Percentiles rank a stretch among this genome's conserved stretches.
Evolutionary conservation across 2,797 vertebrate species (phyloP).

Genomic region (Sebastes nivosus): DNA sequence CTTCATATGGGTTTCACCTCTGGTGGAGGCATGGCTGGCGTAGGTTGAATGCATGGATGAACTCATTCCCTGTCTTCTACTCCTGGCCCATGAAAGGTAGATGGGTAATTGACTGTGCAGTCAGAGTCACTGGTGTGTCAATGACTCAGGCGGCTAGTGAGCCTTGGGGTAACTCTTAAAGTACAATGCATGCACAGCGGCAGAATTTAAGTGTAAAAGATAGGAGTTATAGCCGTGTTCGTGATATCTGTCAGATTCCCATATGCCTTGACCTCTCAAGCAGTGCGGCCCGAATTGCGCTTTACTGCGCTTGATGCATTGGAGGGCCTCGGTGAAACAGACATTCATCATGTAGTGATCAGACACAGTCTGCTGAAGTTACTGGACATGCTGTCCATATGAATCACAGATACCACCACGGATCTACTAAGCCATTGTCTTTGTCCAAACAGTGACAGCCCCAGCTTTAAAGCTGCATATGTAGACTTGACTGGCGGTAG

Average conservation of each 20-base stretch:
- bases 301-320: constrained; percentile 57
- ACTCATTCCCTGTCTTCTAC: constrained; percentile 75
- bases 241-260: constrained; percentile 70
- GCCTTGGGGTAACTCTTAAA: constrained; percentile 73
- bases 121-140: constrained; percentile 80
- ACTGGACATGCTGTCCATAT: constrained; percentile 47
- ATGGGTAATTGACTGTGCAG: constrained; percentile 85
- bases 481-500: background rate
- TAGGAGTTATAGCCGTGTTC: constrained; percentile 64
- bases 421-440: constrained; percentile 11
- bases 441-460: constrained; percentile 1
- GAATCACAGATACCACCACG: constrained; percentile 29
- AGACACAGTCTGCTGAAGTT: constrained; percentile 58
- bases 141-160: constrained; percentile 73
- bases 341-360: constrained; percentile 65
- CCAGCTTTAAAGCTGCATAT: background rate
- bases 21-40: constrained; percentile 63
- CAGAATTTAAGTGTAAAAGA: constrained; percentile 64
- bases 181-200: constrained; percentile 56
- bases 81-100: constrained; percentile 74
- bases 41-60: constrained; percentile 81
- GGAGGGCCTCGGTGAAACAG: constrained; percentile 59
- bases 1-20: constrained; percentile 78
- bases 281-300: constrained; percentile 54
- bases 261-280: constrained; percentile 70